Conservation (phyloP, 1,140 invertebrate species). For the Chrysopa pallens region DNA sequence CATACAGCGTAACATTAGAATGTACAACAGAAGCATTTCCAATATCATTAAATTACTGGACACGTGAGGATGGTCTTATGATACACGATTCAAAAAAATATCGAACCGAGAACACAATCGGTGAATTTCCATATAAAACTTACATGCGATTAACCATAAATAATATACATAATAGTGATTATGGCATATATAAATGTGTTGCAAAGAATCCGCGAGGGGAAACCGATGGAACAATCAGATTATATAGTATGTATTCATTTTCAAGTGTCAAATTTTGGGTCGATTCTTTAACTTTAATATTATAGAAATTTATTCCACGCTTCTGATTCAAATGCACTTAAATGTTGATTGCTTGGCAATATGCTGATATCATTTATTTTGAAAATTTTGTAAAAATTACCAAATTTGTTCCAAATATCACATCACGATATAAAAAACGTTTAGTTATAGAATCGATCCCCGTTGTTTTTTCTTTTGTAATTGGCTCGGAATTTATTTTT, state of each 20-base stretch:
- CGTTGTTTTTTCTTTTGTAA: no score
- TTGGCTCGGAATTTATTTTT: no score
- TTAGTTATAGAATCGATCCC: slow-evolving; percentile 7
- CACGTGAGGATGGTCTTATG: slow-evolving; percentile 68
- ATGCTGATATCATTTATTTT: no score
- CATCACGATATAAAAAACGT: no score
- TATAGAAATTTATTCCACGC: no score
- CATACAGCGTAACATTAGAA: slow-evolving; percentile 66
- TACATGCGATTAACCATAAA: slow-evolving; percentile 65
- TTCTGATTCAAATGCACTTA: no score
- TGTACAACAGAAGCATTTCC: slow-evolving; percentile 83
- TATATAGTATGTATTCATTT: slow-evolving; percentile 62
- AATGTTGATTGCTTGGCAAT: no score
- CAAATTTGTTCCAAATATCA: no score
- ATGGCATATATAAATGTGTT: slow-evolving; percentile 79
- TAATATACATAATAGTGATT: slow-evolving; percentile 57
- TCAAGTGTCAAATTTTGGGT: background rate
- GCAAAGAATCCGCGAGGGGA: slow-evolving; percentile 85
- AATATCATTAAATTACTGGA: slow-evolving; percentile 83
- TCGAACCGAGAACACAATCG: slow-evolving; percentile 47
- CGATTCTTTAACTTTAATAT: background rate
- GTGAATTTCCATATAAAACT: slow-evolving; percentile 56
- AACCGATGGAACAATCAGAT: slow-evolving; percentile 75
- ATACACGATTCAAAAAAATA: slow-evolving; percentile 73
- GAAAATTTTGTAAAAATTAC: no score